Base-by-base conservation (phyloP, 2,797 vertebrate species). In the Ciconia nigra region DNA sequence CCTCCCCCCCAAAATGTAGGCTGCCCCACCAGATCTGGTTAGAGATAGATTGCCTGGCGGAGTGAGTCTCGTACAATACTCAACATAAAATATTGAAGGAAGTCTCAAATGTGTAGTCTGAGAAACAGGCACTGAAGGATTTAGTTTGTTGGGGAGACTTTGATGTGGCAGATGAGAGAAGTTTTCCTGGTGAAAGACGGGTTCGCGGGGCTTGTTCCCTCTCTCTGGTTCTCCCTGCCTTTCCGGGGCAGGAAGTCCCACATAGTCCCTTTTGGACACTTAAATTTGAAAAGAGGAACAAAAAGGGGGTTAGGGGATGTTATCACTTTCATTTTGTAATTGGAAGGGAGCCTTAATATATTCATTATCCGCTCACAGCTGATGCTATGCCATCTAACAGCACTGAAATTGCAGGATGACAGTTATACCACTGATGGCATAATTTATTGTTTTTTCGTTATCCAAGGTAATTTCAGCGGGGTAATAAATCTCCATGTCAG, bases 401-500 rank as follows among this genome's bases (percentile, higher is more conserved):
- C 74, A 84, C 13, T 78, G 80, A 95, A 95, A 84, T 90, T 90
- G 83, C 69, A 90, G 46, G 54, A 71, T 84, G 91, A 86, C 81
- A 95, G 24, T 95, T 87, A 63, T 54, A 83, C 47, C 78, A 42
- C 73, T 88, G 76, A 80, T 86, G 44, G 72, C 51, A 73, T 88
- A 83, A 94, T 85, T 93, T 88, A 91, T 77, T 83, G 35, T 9
- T 71, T 93, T 93, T 93, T 91, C 8, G 21, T 95, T 93, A 96
- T 66, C 55, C 85, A 87, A 77, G 93, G 67, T 96, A 92, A 88
- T 96, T 97, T 86, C 86, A 86, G 37, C 39, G 90, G 95, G 65
- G 72, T 85, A 83, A 90, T 97, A 96, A 96, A 98, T 95, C 91
- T 83, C 46, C 41, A 42, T 90, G 72, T 82, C 87, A 86, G 77